Conservation (phyloP, 1,140 invertebrate species). For the Pseudachorutes palmiensis region DNA sequence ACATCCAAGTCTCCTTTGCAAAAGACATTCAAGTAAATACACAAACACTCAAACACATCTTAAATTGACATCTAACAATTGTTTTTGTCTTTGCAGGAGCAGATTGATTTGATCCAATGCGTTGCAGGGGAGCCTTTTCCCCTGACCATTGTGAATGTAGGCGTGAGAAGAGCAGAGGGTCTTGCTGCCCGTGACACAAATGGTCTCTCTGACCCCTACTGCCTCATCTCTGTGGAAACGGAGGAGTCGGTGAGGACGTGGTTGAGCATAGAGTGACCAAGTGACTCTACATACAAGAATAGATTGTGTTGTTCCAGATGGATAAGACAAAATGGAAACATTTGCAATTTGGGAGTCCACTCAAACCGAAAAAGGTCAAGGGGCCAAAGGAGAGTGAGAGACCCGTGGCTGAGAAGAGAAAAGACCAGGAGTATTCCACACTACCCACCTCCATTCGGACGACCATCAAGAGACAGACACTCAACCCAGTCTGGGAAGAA, state of each 20-base stretch:
- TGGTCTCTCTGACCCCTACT: conserved; percentile 23
- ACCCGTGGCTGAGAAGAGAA: conserved; percentile 22
- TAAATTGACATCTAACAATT: neutral
- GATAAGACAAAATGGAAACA: conserved; percentile 25
- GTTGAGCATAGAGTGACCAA: neutral
- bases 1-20: conserved; percentile 26
- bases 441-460: conserved; percentile 24
- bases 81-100: conserved; percentile 24
- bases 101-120: conserved; percentile 22
- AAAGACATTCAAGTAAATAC: conserved; percentile 19
- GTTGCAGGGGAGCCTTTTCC: conserved; percentile 29
- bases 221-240: conserved; percentile 30
- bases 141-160: conserved; percentile 29
- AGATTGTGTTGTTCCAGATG: conserved; percentile 31
- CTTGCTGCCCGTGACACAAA: conserved; percentile 10
- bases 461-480: conserved; percentile 13
- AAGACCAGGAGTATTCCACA: conserved; percentile 19
- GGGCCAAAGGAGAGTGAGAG: neutral
- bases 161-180: conserved; percentile 14
- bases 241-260: conserved; percentile 21
- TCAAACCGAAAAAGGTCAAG: conserved; percentile 16
- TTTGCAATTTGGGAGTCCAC: conserved; percentile 19
- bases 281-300: conserved; percentile 1
- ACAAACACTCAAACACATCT: neutral
- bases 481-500: conserved; percentile 30